Base-by-base conservation (phyloP, 2,888 invertebrate species). In the Pammene fasciana region DNA sequence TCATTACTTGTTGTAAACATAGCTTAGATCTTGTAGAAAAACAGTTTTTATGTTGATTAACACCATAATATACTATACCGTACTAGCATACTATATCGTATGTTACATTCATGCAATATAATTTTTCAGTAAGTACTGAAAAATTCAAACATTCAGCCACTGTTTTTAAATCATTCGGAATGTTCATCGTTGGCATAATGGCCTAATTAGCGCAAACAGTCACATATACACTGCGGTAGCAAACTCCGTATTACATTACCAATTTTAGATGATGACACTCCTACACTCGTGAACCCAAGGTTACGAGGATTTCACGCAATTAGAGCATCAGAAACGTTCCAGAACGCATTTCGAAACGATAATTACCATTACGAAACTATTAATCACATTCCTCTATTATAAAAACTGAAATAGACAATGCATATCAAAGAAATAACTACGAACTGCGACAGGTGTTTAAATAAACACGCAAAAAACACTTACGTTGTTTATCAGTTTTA, bases 181-280 rank as follows among this genome's bases (percentile, higher is more conserved):
- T 36, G 36, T 57, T 56, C 36, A 61, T 41, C 3, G 41, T 6
- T 18, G 34, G 26, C 18, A 34, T 59, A 59, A 52, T 13, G 41
- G 52, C 52, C 48, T 60, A 65, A 70, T 65, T 65, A 70, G 54
- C 36, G 43, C 52, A 43, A 54, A 18, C 9, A 38, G 41, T n/a
- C n/a, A n/a, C n/a, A n/a, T n/a, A n/a, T 55, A 56, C 16, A 45
- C 54, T 54, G 54, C 54, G 26, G 16, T 48, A 41, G 55, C 54
- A 41, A 65, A 72, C 72, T 75, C 75, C 75, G 76, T 80, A 82
- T 77, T 77, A 80, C 80, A 82, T 77, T 77, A 80, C 82, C 82
- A 77, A 82, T 83, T 71, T 83, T 80, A 80, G 75, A 80, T 78
- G 82, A 85, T 82, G 84, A 84, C 86, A 86, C 81, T 83, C 78